These are phyloP conservation scores for Sminthurides bifidus DNA, from an alignment of 1,140 invertebrate genomes.

Conservation along the genomic window DNA sequence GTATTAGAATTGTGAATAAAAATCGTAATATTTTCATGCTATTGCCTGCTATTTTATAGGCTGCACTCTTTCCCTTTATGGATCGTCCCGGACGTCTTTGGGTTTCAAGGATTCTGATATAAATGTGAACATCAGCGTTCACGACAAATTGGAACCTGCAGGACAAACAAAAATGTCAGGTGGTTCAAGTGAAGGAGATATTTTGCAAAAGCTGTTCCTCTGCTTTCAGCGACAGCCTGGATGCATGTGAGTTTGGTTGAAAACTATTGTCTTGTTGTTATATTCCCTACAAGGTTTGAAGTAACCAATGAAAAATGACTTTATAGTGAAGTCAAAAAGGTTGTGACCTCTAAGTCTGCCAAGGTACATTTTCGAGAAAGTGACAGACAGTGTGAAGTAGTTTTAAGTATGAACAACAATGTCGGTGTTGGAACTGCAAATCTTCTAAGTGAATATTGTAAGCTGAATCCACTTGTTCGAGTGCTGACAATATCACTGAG, in stretches of 20 bases:
- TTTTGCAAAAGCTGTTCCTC: conserved; percentile 3
- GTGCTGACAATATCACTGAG: conserved; percentile 17
- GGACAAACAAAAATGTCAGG: too few species aligned
- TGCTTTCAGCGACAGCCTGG: conserved; percentile 3
- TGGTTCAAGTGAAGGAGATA: too few species aligned
- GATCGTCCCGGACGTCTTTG: conserved; percentile 24
- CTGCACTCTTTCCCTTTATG: conserved; percentile 15
- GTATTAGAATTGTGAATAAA: background rate
- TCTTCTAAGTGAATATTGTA: conserved; percentile 23
- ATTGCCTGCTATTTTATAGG: background rate
- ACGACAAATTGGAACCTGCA: background rate
- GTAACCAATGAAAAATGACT: too few species aligned
- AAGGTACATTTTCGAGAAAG: conserved; percentile 17
- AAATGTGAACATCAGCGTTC: conserved; percentile 16
- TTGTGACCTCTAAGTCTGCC: conserved; percentile 9
- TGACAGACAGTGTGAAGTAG: background rate
- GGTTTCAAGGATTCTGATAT: conserved; percentile 28
- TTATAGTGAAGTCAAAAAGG: conserved; percentile 18
- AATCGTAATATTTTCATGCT: too few species aligned
- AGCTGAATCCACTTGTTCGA: conserved; percentile 18
- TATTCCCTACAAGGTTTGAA: too few species aligned
- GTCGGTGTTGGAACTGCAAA: conserved; percentile 15
- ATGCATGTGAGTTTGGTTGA: background rate
- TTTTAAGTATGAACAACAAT: conserved; percentile 20
- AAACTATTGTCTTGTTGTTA: background rate